phyloP scores from a whole-genome alignment of 2,888 invertebrate genomes.

The Subacronicta megacephala region DNA sequence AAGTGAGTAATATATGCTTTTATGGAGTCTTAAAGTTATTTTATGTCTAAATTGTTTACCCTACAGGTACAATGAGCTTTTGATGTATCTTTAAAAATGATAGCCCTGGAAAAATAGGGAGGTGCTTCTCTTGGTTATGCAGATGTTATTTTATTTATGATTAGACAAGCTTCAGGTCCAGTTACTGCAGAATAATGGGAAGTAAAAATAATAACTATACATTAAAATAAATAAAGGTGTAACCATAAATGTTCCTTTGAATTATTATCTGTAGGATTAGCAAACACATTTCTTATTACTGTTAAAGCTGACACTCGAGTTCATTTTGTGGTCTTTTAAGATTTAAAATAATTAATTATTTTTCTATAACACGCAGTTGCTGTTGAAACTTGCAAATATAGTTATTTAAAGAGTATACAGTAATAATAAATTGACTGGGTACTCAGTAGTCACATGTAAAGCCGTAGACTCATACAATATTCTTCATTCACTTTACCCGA shows the following conservation, averaged over 20 bases:
- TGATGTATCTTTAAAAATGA: slow-evolving; percentile 49
- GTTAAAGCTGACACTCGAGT: too few relatives aligned
- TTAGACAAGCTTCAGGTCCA: background rate
- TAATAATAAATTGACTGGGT: too few relatives aligned
- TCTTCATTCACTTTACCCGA: background rate
- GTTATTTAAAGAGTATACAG: too few relatives aligned
- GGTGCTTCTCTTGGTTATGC: slow-evolving; percentile 27
- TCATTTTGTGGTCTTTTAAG: too few relatives aligned
- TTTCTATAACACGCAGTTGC: too few relatives aligned
- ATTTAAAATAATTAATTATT: too few relatives aligned
- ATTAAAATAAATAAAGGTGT: background rate
- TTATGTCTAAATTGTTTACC: slow-evolving; percentile 61
- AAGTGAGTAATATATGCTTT: slow-evolving; percentile 75
- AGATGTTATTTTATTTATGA: slow-evolving; percentile 29
- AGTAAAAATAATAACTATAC: background rate
- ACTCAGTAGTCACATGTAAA: too few relatives aligned
- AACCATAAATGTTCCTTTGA: background rate
- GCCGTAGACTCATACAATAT: too few relatives aligned
- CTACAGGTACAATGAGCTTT: slow-evolving; percentile 44
- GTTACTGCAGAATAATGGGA: slow-evolving; percentile 3
- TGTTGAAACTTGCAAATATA: too few relatives aligned
- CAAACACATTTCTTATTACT: too few relatives aligned
- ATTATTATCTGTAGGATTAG: background rate
- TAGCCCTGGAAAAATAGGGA: slow-evolving; percentile 17
- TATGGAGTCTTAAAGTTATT: slow-evolving; percentile 59